A percentile compares a stretch with the other conserved stretches of the same genome.
Evolutionary conservation across 2,888 invertebrate genomes (phyloP).

Genomic region (Andrena hattorfiana): DNA sequence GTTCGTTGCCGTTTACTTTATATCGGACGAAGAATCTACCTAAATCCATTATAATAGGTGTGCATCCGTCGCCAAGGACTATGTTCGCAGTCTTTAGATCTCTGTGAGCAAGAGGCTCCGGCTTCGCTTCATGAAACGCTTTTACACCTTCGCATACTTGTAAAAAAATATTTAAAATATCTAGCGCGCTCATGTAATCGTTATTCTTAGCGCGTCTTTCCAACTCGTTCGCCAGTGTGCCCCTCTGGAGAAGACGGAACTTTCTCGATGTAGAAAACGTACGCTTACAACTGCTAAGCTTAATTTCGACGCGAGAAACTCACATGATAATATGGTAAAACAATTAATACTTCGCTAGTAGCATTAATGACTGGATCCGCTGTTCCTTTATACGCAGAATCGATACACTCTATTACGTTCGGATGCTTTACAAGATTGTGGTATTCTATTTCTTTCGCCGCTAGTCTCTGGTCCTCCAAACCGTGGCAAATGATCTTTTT

Average conservation of each 20-base stretch:
- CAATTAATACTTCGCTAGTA: slow-evolving; percentile 90
- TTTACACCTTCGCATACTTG: slow-evolving; percentile 91
- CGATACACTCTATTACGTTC: slow-evolving; percentile 91
- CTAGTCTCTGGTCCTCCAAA: slow-evolving; percentile 90
- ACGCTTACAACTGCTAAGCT: background rate
- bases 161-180: slow-evolving; percentile 89
- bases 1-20: background rate
- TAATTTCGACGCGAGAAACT: slow-evolving; percentile 47
- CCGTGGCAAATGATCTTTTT: slow-evolving; percentile 94
- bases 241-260: slow-evolving; percentile 86
- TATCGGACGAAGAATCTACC: slow-evolving; percentile 83
- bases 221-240: slow-evolving; percentile 90
- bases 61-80: slow-evolving; percentile 89
- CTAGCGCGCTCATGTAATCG: slow-evolving; percentile 88
- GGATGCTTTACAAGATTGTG: slow-evolving; percentile 90
- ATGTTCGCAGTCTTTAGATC: slow-evolving; percentile 95
- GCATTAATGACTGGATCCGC: slow-evolving; percentile 89
- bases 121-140: slow-evolving; percentile 90
- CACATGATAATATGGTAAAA: slow-evolving; percentile 91
- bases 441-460: slow-evolving; percentile 91
- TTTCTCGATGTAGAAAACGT: background rate
- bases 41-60: slow-evolving; percentile 93
- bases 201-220: slow-evolving; percentile 87
- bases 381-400: slow-evolving; percentile 88
- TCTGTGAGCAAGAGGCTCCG: slow-evolving; percentile 92